phyloP scores from a whole-genome alignment of 2,113 vertebrate species.

The Nothobranchius furzeri region DNA sequence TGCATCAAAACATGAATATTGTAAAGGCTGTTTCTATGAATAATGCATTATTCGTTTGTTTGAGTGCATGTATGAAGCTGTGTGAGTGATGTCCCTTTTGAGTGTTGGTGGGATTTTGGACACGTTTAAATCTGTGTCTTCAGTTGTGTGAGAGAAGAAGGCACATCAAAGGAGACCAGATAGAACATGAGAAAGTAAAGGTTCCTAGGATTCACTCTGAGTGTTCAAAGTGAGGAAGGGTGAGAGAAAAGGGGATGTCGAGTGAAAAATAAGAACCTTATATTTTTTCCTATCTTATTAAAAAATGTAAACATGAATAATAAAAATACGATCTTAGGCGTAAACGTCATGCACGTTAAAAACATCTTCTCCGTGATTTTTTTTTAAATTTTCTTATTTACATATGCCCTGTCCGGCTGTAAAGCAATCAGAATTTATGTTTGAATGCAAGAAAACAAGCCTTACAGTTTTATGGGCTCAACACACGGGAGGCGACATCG shows the following conservation, averaged over 20 bases:
- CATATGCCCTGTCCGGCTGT: too few species aligned
- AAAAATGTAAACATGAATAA: conserved; percentile 7
- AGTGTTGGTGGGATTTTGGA: conserved; percentile 17
- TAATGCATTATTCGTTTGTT: conserved; percentile 29
- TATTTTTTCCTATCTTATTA: conserved; percentile 9
- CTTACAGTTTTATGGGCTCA: too few species aligned
- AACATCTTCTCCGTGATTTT: not conserved
- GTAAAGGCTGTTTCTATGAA: conserved; percentile 37
- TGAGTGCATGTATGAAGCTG: not conserved
- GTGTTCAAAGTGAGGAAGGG: conserved; percentile 29
- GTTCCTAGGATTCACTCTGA: conserved; percentile 53
- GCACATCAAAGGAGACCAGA: conserved; percentile 52
- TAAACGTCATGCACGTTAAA: not conserved
- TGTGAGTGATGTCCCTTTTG: not conserved
- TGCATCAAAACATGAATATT: conserved; percentile 53
- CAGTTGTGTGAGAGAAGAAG: not conserved
- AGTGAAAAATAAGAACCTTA: conserved; percentile 5
- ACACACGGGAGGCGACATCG: too few species aligned
- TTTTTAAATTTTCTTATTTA: too few species aligned
- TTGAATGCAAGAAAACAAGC: too few species aligned
- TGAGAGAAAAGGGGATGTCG: conserved; percentile 1
- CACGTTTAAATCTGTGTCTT: conserved; percentile 7
- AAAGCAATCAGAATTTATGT: too few species aligned
- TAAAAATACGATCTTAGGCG: not conserved
- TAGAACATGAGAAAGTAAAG: conserved; percentile 25